phyloP scores from a whole-genome alignment of 2,797 vertebrate species.

The Eupleurogrammus muticus region DNA sequence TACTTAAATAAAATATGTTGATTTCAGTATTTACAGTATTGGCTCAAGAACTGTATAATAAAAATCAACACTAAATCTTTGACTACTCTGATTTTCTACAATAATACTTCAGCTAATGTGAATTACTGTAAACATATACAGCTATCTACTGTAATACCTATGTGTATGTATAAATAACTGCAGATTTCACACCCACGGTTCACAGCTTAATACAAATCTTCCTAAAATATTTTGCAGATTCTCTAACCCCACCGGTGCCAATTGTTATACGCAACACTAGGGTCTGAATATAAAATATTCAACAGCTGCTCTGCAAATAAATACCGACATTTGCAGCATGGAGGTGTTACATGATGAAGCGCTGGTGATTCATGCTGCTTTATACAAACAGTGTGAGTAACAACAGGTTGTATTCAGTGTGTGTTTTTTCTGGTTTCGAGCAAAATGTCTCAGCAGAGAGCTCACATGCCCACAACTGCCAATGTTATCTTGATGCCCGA shows the following conservation, averaged over 20 bases:
- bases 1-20: no score
- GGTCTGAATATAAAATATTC: conserved; percentile 2
- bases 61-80: no score
- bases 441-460: not conserved
- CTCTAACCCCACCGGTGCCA: not conserved
- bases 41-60: no score
- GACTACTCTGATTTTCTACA: no score
- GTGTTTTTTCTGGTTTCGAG: not conserved
- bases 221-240: conserved; percentile 7
- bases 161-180: no score
- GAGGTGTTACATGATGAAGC: conserved; percentile 5
- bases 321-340: not conserved
- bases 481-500: not conserved
- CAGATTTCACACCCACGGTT: no score
- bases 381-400: not conserved
- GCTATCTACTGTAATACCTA: no score
- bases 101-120: no score
- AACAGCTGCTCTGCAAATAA: conserved; percentile 25
- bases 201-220: not conserved
- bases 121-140: no score
- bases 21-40: no score
- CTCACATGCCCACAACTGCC: not conserved
- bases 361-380: conserved; percentile 22
- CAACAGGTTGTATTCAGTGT: conserved; percentile 6
- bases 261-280: not conserved